Base-by-base conservation (phyloP, 2,888 invertebrate species). In the Noctuana brunneofusca region DNA sequence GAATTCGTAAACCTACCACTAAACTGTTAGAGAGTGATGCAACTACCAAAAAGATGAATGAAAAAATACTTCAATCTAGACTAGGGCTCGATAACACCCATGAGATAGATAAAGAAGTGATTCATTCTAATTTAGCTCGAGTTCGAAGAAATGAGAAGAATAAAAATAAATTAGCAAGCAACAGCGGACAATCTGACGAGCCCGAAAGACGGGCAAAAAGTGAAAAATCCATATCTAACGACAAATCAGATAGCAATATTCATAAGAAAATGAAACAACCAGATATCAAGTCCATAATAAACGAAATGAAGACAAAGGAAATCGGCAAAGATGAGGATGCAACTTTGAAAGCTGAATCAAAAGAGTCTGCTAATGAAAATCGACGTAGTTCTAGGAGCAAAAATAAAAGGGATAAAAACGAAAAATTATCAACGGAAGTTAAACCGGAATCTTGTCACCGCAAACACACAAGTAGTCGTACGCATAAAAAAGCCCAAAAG, bases 1-100 rank as follows among this genome's bases (percentile, higher is more conserved):
- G 89, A 52, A 75, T 82, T 20, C 75, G 87, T 57, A 89, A 87
- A 75, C 87, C 86, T n/a, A 78, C 87, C 1, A 41, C 68, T 2
- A 89, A 81, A 73, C 55, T 80, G 14, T 70, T 72, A 65, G 71
- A 74, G n/a, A 64, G 63, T 54, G 72, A 72, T 27, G 68, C 65
- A 11, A 54, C 58, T n/a, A 64, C 56, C 12, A 80, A 77, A 63
- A 76, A 71, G 55, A 24, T 64, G 0, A 50, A 66, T 2, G 70
- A 73, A 35, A 80, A 69, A 63, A 80, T 87, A 52, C 68, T 84
- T 1, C 81, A 80, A 65, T 72, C 82, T 0, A 79, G 69, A 24
- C 80, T 76, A 62, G 71, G 84, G 22, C 68, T 71, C 6, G 83
- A 83, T 49, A 80, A 80, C 67, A 84, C 86, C 58, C 78, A 80